These are phyloP conservation scores for Dicroscelio sp. DNA, from an alignment of 2,888 invertebrate species.

Conservation along the genomic window DNA sequence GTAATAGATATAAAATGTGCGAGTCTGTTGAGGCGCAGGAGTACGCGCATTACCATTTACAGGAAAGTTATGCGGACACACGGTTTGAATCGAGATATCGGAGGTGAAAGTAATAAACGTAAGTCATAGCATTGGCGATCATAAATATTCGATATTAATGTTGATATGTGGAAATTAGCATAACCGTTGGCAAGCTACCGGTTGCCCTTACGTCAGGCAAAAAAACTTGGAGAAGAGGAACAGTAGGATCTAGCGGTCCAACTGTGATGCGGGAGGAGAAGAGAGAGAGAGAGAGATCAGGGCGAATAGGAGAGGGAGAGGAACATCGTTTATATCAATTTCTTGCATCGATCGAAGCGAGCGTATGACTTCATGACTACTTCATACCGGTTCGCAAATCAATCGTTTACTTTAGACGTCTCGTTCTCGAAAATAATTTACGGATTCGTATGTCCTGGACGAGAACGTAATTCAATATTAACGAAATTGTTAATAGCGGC, in stretches of 20 bases:
- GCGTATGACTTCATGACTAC: slow-evolving; percentile 88
- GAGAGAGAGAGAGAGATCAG: too few relatives aligned
- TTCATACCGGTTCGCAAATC: slow-evolving; percentile 89
- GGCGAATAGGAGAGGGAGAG: slow-evolving; percentile 64
- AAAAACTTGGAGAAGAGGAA: slow-evolving; percentile 67
- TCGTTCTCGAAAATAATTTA: slow-evolving; percentile 80
- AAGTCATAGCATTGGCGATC: slow-evolving; percentile 90
- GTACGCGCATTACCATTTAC: slow-evolving; percentile 82
- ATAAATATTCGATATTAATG: slow-evolving; percentile 91
- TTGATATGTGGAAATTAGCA: slow-evolving; percentile 91
- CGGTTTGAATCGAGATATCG: slow-evolving; percentile 89
- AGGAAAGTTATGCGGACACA: slow-evolving; percentile 83
- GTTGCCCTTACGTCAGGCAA: slow-evolving; percentile 59
- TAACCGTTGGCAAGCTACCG: slow-evolving; percentile 88
- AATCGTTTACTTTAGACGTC: slow-evolving; percentile 86
- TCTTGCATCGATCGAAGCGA: slow-evolving; percentile 85
- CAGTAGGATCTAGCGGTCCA: slow-evolving; percentile 59
- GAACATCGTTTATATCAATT: slow-evolving; percentile 87
- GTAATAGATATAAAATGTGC: slow-evolving; percentile 70
- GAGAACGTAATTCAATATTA: slow-evolving; percentile 61
- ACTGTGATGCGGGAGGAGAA: too few relatives aligned
- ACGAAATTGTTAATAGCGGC: slow-evolving; percentile 71
- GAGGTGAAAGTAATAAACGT: slow-evolving; percentile 91
- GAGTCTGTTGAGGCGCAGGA: slow-evolving; percentile 68
- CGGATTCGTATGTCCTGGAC: slow-evolving; percentile 64